Evolutionary conservation across 2,797 vertebrate genomes (phyloP).

Genomic region (Acanthornis magna): DNA sequence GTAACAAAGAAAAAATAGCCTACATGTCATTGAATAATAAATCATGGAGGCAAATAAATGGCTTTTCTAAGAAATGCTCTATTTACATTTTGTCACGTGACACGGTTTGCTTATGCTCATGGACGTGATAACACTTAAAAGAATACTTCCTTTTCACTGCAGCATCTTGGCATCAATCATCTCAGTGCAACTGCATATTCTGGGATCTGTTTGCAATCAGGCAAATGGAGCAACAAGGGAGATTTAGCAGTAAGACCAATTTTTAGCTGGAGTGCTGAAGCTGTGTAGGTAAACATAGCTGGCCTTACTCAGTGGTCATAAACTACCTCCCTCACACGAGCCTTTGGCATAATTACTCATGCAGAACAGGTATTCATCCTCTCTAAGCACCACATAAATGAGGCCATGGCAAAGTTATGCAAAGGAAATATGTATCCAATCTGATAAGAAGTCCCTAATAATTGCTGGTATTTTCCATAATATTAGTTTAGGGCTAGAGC

Average conservation of each 20-base stretch:
- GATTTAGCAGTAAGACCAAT: neutral
- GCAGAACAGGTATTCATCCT: constrained; percentile 64
- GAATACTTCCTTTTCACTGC: constrained; percentile 12
- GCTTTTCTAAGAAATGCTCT: constrained; percentile 37
- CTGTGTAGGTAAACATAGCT: constrained; percentile 16
- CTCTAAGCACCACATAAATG: constrained; percentile 57
- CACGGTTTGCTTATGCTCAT: neutral
- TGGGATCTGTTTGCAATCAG: constrained; percentile 46
- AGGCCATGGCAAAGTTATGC: constrained; percentile 62
- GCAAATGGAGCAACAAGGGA: neutral
- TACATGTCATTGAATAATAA: constrained; percentile 50
- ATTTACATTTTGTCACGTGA: constrained; percentile 38
- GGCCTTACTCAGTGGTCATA: neutral
- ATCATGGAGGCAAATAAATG: constrained; percentile 36
- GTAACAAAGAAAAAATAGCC: constrained; percentile 42
- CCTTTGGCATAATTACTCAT: constrained; percentile 51
- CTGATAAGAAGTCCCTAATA: constrained; percentile 64
- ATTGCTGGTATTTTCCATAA: constrained; percentile 70
- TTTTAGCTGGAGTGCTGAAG: constrained; percentile 20
- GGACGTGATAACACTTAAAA: constrained; percentile 17
- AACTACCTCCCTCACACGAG: constrained; percentile 40
- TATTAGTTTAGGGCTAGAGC: constrained; percentile 67
- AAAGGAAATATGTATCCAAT: constrained; percentile 55
- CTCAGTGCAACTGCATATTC: neutral
- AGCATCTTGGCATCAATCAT: constrained; percentile 32